These are phyloP conservation scores for Drosophila infuscata DNA, from an alignment of 2,888 invertebrate genomes.

Conservation along the genomic window DNA sequence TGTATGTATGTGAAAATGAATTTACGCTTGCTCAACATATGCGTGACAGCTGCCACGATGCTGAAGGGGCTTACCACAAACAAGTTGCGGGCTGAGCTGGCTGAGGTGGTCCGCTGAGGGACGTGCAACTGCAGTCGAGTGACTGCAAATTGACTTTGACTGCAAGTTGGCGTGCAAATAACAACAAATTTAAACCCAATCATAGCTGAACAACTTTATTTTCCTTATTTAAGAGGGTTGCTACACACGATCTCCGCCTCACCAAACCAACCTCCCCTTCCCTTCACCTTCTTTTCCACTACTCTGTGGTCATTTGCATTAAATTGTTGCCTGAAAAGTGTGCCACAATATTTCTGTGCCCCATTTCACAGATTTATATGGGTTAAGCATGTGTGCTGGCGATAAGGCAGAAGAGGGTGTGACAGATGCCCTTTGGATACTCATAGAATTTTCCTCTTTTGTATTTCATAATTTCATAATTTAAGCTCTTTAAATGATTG, in stretches of 20 bases:
- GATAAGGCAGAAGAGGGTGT: slow-evolving; percentile 26
- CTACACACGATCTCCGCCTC: neutral
- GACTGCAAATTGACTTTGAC: slow-evolving; percentile 64
- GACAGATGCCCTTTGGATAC: slow-evolving; percentile 8
- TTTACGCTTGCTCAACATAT: slow-evolving; percentile 47
- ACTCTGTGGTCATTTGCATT: slow-evolving; percentile 29
- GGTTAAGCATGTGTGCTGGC: slow-evolving; percentile 17
- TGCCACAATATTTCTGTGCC: slow-evolving; percentile 21
- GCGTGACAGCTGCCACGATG: slow-evolving; percentile 48
- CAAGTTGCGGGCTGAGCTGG: no score
- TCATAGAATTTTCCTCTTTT: slow-evolving; percentile 10
- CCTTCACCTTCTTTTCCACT: no score
- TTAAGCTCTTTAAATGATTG: neutral
- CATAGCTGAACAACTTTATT: slow-evolving; percentile 59
- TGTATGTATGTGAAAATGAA: slow-evolving; percentile 27
- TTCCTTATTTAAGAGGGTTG: slow-evolving; percentile 27
- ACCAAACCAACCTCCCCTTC: neutral
- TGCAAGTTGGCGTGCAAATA: slow-evolving; percentile 57
- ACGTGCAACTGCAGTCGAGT: slow-evolving; percentile 46
- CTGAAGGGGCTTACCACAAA: neutral
- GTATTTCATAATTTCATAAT: neutral
- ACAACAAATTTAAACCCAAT: slow-evolving; percentile 60
- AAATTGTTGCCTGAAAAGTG: slow-evolving; percentile 30
- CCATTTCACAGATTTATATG: slow-evolving; percentile 16
- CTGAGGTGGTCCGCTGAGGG: neutral